These are phyloP conservation scores for Myripristis murdjan DNA, from an alignment of 2,797 vertebrate genomes.

Conservation along the genomic window DNA sequence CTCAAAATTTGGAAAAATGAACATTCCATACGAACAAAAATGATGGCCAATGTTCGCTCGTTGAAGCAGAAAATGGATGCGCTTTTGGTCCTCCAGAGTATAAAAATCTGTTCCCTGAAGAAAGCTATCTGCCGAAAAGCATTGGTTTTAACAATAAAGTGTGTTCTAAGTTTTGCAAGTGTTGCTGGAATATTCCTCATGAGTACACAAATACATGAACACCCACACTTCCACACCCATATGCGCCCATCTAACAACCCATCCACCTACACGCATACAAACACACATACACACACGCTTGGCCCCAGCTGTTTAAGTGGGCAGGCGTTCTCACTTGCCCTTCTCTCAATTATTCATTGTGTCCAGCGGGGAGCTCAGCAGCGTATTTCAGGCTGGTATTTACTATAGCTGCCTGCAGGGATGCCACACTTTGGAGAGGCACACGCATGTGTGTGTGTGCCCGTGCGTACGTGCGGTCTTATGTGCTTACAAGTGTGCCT, in stretches of 20 bases:
- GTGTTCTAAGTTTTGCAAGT: no score
- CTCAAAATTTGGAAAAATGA: no score
- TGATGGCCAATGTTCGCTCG: no score
- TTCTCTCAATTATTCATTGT: slow-evolving; percentile 66
- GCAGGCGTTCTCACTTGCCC: slow-evolving; percentile 36
- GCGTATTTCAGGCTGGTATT: slow-evolving; percentile 50
- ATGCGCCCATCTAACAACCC: not conserved
- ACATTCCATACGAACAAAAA: no score
- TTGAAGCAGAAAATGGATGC: no score
- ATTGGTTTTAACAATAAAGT: no score
- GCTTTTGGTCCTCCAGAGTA: no score
- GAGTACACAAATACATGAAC: no score
- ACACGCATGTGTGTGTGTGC: not conserved
- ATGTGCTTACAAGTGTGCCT: slow-evolving; percentile 22
- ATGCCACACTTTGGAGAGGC: not conserved
- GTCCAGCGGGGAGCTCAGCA: slow-evolving; percentile 50
- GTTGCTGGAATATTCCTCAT: no score
- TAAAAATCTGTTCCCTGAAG: no score
- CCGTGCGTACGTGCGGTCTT: not conserved
- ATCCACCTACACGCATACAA: not conserved
- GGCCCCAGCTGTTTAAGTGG: slow-evolving; percentile 47
- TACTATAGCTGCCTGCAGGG: slow-evolving; percentile 45
- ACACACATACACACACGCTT: slow-evolving; percentile 1
- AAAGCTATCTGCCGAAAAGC: no score
- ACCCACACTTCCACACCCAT: not conserved